These are phyloP conservation scores for Psittacula echo DNA, from an alignment of 2,797 vertebrate species.

Conservation along the genomic window DNA sequence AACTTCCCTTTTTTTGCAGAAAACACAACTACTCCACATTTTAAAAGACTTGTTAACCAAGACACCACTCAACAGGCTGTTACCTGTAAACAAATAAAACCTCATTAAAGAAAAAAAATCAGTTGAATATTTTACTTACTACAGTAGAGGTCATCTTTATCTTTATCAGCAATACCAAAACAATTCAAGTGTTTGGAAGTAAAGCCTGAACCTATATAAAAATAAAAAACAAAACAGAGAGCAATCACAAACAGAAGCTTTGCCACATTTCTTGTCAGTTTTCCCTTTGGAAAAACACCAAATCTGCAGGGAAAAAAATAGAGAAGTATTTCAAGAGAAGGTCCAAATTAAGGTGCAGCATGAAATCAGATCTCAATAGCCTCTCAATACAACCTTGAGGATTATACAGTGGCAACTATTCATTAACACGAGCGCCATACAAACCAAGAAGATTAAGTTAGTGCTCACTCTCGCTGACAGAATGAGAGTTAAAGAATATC, in stretches of 20 bases:
- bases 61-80: not conserved
- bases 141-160: conserved; percentile 72
- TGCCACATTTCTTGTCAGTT: not conserved
- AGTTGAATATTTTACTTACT: conserved; percentile 68
- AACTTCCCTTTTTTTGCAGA: not conserved
- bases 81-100: not conserved
- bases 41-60: not conserved
- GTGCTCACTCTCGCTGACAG: not conserved
- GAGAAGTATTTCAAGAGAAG: not conserved
- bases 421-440: conserved; percentile 26
- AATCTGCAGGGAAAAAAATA: not conserved
- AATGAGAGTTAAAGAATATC: not conserved
- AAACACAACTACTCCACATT: not conserved
- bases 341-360: conserved; percentile 22
- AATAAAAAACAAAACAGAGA: not conserved
- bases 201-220: not conserved
- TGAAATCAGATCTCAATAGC: conserved; percentile 39
- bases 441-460: conserved; percentile 29
- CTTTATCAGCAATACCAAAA: conserved; percentile 51
- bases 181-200: conserved; percentile 20
- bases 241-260: not conserved
- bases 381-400: not conserved
- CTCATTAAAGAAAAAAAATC: not conserved
- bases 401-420: conserved; percentile 53
- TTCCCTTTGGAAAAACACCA: not conserved